A percentile compares a stretch with the other conserved stretches of the same genome.
Conservation (phyloP, 2,113 vertebrate genomes). For the Cromileptes altivelis region DNA sequence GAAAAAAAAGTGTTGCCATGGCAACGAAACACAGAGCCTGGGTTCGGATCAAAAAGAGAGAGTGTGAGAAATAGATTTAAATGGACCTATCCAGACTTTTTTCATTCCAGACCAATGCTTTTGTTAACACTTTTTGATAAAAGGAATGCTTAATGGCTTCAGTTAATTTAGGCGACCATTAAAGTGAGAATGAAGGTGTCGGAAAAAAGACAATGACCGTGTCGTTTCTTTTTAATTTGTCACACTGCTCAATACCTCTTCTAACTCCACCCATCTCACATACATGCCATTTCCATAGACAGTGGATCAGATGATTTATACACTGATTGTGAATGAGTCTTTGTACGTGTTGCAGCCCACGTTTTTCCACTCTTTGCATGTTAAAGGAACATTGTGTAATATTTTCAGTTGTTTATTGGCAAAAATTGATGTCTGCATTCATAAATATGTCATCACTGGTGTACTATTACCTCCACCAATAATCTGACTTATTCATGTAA, state of each 20-base stretch:
- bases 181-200: slow-evolving; percentile 10
- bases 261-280: slow-evolving; percentile 21
- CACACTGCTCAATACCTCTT: background rate
- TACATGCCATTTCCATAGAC: slow-evolving; percentile 16
- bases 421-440: too few species aligned
- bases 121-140: slow-evolving; percentile 59
- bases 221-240: slow-evolving; percentile 12
- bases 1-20: slow-evolving; percentile 77
- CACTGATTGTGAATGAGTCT: slow-evolving; percentile 31
- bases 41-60: slow-evolving; percentile 67
- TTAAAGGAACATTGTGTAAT: too few species aligned
- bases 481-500: too few species aligned
- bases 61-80: slow-evolving; percentile 77
- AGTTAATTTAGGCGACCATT: background rate
- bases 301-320: slow-evolving; percentile 39
- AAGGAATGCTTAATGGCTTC: too few species aligned
- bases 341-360: slow-evolving; percentile 37
- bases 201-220: background rate
- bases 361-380: slow-evolving; percentile 36
- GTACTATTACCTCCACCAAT: too few species aligned
- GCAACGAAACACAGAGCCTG: slow-evolving; percentile 80
- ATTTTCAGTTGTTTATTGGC: too few species aligned
- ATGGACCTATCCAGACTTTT: slow-evolving; percentile 59
- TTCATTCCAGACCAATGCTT: slow-evolving; percentile 43
- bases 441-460: too few species aligned